Evolutionary conservation across 2,113 vertebrate genomes (phyloP).

Genomic region (Colius striatus): DNA sequence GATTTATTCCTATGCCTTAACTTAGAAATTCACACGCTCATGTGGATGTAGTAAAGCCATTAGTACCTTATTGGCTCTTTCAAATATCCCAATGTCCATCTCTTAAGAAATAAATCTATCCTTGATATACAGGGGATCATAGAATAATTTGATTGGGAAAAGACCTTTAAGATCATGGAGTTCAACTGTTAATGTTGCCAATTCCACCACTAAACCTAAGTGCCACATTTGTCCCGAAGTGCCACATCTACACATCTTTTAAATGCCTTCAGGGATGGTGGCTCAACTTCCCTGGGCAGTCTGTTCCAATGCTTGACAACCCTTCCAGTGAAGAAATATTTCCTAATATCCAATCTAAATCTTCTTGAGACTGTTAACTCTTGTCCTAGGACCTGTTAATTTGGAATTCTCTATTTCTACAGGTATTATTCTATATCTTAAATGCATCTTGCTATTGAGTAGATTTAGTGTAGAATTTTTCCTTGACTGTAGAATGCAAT

Average conservation of each 20-base stretch:
- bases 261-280: rapidly evolving
- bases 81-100: background rate
- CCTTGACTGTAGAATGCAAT: background rate
- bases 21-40: background rate
- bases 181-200: background rate
- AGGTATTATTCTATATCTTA: background rate
- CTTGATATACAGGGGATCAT: background rate
- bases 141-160: background rate
- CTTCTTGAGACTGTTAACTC: background rate
- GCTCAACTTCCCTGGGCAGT: background rate
- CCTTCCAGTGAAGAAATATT: background rate
- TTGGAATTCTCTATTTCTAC: background rate
- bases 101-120: background rate
- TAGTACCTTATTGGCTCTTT: background rate
- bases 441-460: background rate
- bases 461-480: background rate
- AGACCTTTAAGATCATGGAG: background rate
- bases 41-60: background rate
- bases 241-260: background rate
- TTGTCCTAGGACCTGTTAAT: background rate
- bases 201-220: background rate
- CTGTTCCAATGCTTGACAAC: background rate
- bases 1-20: background rate
- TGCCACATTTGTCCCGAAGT: background rate
- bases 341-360: background rate